Evolutionary conservation across 2,113 vertebrate genomes (phyloP), one percentile per base, ranked within the genome.

Genomic region (Thamnophis sirtalis): DNA sequence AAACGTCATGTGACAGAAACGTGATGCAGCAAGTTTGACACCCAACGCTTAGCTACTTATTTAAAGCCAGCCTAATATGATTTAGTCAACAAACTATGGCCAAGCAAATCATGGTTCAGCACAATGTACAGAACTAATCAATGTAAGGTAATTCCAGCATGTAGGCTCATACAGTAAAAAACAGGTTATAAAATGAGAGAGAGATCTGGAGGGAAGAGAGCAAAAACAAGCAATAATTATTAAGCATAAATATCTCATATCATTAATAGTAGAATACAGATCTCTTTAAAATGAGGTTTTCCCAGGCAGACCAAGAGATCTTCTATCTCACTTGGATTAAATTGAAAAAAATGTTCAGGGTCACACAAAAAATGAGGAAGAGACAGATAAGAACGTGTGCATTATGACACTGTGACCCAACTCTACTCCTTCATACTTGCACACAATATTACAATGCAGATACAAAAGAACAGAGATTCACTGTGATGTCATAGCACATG

Each of bases 351-450:
- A 6, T 38, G 33, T 80, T 38, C 33, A 43, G 7, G 13, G 73
- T 38, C 3, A 80, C 7, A 21, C 19, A 33, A 3, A 1, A 19
- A 80, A 15, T 0, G n/a, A n/a, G 2, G 33, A 1, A 3, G 6
- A 19, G 33, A 80, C 33, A 80, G 33, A 17, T 19, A 17, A 80
- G 33, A 43, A 80, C 0, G 2, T 43, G 73, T 80, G 73, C 2
- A 80, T 19, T 5, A 38, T 9, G 33, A 73, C n/a, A 19, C 6
- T 73, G n/a, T 73, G 68, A 80, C 0, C 3, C 17, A 80, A 43
- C 33, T 80, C 73, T 73, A 33, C 13, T n/a, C 63, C 63, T 80
- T 80, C 73, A 21, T 80, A 21, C 7, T 43, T 80, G 17, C 33
- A 80, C 2, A 7, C 73, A 80, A 80, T 33, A 43, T 21, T 9